Conservation (phyloP, 2,888 invertebrate species). For the Periphyllus acericola region DNA sequence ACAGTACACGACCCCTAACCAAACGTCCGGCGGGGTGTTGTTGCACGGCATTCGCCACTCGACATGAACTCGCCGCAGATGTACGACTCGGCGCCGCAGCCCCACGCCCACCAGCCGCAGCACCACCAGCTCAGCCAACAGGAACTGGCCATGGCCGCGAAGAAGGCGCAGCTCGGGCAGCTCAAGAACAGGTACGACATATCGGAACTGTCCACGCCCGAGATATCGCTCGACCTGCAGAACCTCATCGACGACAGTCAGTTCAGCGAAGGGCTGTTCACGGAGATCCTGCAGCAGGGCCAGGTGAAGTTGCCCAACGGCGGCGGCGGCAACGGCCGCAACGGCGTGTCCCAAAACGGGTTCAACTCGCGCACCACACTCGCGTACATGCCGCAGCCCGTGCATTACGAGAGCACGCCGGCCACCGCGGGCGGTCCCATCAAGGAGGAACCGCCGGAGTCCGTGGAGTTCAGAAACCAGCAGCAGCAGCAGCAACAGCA, state of each 20-base stretch:
- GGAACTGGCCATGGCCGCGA: conserved; percentile 67
- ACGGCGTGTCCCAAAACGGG: conserved; percentile 48
- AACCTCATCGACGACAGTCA: conserved; percentile 90
- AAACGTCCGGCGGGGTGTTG: not conserved
- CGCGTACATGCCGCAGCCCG: conserved; percentile 92
- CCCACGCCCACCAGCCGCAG: conserved; percentile 65
- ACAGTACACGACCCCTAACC: too few species aligned
- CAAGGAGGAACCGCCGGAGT: conserved; percentile 88
- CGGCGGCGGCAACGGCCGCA: conserved; percentile 63
- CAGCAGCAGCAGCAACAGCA: conserved; percentile 65
- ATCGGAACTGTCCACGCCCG: conserved; percentile 89
- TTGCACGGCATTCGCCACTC: not conserved
- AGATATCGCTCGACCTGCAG: conserved; percentile 91
- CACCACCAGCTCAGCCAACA: conserved; percentile 66
- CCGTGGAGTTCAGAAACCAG: conserved; percentile 68
- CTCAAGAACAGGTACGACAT: conserved; percentile 74
- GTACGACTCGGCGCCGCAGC: conserved; percentile 77
- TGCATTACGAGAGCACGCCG: conserved; percentile 79
- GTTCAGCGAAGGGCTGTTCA: conserved; percentile 87
- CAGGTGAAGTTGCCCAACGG: conserved; percentile 63
- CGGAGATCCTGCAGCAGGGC: conserved; percentile 78
- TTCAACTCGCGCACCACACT: conserved; percentile 77
- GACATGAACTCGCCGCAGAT: conserved; percentile 86
- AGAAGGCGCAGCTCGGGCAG: conserved; percentile 75
- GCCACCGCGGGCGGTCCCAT: conserved; percentile 76